Percentiles rank a stretch among this genome's conserved stretches.
phyloP scores from a whole-genome alignment of 2,888 invertebrate species.

The Neocrepidodera transversa region DNA sequence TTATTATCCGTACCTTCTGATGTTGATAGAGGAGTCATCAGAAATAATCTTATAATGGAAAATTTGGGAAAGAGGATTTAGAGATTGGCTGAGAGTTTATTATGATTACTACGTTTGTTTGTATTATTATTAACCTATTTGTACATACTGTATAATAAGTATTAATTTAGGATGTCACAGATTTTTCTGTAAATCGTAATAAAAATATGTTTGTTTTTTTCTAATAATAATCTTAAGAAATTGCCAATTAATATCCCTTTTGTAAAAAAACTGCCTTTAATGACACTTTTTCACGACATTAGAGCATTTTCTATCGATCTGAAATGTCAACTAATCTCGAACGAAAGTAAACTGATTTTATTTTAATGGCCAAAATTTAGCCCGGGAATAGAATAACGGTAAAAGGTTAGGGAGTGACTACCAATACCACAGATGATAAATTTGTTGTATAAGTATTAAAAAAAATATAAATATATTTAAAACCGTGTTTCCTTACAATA shows the following conservation, averaged over 20 bases:
- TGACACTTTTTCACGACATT: conserved; percentile 15
- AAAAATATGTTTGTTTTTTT: no score
- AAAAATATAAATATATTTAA: no score
- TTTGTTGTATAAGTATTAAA: no score
- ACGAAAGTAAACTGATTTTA: conserved; percentile 11
- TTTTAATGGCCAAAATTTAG: conserved; percentile 17
- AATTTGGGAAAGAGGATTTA: conserved; percentile 11
- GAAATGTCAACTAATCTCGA: conserved; percentile 11
- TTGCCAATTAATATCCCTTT: conserved; percentile 19
- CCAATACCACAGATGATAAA: background rate
- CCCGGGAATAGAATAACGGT: background rate
- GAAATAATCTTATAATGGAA: conserved; percentile 20
- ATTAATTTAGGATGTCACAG: no score
- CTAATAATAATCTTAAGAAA: conserved; percentile 1
- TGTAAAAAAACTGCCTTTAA: conserved; percentile 3
- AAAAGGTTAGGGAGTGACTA: conserved; percentile 8
- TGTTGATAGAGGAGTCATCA: conserved; percentile 4
- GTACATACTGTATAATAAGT: no score
- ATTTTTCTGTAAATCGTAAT: no score
- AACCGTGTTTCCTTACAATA: no score
- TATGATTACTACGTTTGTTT: no score
- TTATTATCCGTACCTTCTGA: conserved; percentile 10
- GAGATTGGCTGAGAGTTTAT: conserved; percentile 1
- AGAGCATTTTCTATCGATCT: background rate
- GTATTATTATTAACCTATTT: no score